Evolutionary conservation across 2,888 invertebrate species (phyloP), one percentile per base, ranked within the genome.

Genomic region (Hypena proboscidalis): DNA sequence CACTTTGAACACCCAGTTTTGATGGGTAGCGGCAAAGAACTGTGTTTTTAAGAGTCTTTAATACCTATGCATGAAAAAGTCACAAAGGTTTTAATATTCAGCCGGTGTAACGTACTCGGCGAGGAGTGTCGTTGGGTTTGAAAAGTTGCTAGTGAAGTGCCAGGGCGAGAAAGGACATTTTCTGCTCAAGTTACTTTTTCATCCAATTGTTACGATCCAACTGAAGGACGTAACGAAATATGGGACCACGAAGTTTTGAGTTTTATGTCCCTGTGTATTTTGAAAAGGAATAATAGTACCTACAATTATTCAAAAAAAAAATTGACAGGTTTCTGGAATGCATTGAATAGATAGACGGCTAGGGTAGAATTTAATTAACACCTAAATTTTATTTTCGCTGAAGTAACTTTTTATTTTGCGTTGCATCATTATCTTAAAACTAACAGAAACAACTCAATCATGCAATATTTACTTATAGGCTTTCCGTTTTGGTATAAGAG

Each of bases 31-130:
- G 53, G 58, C 67, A 74, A 70, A 80, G 77, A 77, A 74, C 74
- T 69, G 71, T 63, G 67, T 77, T 80, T 76, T 78, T 74, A 78
- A 79, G 78, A 72, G 73, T 70, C 70, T 74, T 71, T 76, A 77
- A 79, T 79, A 75, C 70, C 66, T 74, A 76, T 67, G 70, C 74
- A 78, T 74, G 77, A 67, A 73, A 76, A 79, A 74, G 72, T 70
- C 72, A 73, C 68, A 70, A 74, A 78, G 76, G 73, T 76, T 77
- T 84, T 80, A 85, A 85, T 80, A 85, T 85, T 83, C 82, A 75
- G 64, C 68, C 61, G 73, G 68, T 74, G 81, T 77, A 73, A 77
- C 74, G 76, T 73, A 77, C 75, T 82, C 80, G 61, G 69, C 74
- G 70, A 79, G 54, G 68, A 85, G 83, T 80, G 79, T 76, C 78